Conservation (phyloP, 2,797 vertebrate genomes). For the Oreortyx pictus region DNA sequence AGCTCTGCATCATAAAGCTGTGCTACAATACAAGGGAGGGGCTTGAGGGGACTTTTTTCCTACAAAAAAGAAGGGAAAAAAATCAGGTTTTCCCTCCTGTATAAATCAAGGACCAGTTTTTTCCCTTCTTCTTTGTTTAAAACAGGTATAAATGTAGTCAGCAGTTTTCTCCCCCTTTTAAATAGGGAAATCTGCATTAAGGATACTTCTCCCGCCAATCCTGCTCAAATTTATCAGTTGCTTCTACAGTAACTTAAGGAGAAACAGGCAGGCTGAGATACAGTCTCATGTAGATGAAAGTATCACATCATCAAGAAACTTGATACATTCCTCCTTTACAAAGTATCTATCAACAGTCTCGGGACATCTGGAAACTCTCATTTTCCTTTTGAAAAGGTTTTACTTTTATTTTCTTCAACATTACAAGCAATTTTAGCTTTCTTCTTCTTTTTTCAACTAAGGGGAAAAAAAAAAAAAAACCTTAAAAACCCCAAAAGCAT, state of each 20-base stretch:
- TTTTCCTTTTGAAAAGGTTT: neutral
- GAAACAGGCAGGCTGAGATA: neutral
- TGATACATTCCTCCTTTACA: neutral
- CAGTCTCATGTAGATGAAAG: neutral
- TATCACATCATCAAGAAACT: neutral
- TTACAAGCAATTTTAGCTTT: neutral
- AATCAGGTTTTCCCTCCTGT: neutral
- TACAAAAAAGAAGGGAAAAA: neutral
- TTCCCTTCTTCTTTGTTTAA: neutral
- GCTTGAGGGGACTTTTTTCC: neutral
- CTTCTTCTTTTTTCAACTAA: neutral
- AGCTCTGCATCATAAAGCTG: neutral
- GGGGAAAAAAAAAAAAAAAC: rapidly evolving
- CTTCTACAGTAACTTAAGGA: neutral
- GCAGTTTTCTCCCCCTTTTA: neutral
- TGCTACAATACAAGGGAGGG: neutral
- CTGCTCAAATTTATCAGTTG: neutral
- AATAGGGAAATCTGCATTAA: neutral
- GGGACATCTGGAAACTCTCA: neutral
- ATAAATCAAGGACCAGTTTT: neutral
- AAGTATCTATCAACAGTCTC: neutral
- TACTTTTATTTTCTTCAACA: neutral
- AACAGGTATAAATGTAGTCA: neutral
- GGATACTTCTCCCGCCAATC: neutral
- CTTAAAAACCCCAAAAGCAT: neutral